These are phyloP conservation scores for Hyppa rectilinea DNA, from an alignment of 2,888 invertebrate genomes.

Conservation along the genomic window DNA sequence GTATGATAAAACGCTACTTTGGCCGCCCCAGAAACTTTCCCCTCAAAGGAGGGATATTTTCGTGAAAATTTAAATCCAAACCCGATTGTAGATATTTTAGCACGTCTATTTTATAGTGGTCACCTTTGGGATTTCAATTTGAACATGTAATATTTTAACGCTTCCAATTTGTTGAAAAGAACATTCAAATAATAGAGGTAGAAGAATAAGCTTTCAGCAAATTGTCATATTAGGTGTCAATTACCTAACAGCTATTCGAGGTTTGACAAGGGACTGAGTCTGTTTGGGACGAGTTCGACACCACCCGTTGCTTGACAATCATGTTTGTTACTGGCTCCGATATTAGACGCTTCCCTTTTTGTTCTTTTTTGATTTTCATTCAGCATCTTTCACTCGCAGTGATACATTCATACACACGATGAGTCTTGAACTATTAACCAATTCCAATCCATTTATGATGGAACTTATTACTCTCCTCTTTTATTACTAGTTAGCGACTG, in stretches of 20 bases:
- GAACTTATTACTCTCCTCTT: too few species aligned
- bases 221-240: background rate
- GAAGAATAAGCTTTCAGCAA: background rate
- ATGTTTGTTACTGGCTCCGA: background rate
- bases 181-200: background rate
- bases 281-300: background rate
- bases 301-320: background rate
- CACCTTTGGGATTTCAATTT: constrained; percentile 32
- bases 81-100: constrained; percentile 57
- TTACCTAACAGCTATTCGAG: background rate
- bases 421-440: too few species aligned
- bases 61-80: constrained; percentile 64
- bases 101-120: constrained; percentile 47
- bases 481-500: background rate
- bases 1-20: constrained; percentile 70
- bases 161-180: background rate
- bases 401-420: too few species aligned
- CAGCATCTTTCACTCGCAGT: background rate
- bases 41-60: constrained; percentile 69
- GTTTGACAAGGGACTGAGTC: background rate
- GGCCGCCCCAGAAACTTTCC: constrained; percentile 63
- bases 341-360: background rate
- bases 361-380: background rate
- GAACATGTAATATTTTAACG: background rate
- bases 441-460: too few species aligned